These are phyloP conservation scores for Oncorhynchus masou DNA, from an alignment of 2,113 vertebrate species.

Conservation along the genomic window DNA sequence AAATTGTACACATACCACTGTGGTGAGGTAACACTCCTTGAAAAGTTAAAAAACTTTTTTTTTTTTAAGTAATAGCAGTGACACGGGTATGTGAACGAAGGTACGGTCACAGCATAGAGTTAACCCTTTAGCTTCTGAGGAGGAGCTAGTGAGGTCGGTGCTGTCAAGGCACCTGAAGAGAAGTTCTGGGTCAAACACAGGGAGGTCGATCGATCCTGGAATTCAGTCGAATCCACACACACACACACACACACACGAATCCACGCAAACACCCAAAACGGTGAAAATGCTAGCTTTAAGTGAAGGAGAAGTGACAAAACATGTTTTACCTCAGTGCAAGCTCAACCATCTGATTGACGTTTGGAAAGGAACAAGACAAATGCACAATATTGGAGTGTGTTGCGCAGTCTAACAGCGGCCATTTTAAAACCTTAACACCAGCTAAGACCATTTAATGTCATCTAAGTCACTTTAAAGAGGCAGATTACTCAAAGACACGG, in stretches of 20 bases:
- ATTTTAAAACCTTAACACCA: constrained; percentile 21
- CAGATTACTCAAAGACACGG: constrained; percentile 31
- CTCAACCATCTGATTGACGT: not conserved
- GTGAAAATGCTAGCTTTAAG: not conserved
- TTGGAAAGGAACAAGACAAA: not conserved
- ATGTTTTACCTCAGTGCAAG: not conserved
- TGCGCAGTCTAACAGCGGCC: constrained; percentile 3
- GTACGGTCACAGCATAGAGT: constrained; percentile 13
- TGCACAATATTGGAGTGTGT: not conserved
- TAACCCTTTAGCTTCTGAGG: constrained; percentile 24
- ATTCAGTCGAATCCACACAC: not conserved
- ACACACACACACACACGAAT: no score
- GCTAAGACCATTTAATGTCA: constrained; percentile 17
- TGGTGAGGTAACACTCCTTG: constrained; percentile 12
- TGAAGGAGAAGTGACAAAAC: not conserved
- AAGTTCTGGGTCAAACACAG: constrained; percentile 21
- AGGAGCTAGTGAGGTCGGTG: constrained; percentile 34
- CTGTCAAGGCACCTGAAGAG: constrained; percentile 28
- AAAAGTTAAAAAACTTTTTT: no score
- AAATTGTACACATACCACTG: constrained; percentile 54
- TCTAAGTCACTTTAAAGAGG: constrained; percentile 20
- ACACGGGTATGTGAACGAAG: constrained; percentile 30
- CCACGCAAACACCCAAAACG: no score
- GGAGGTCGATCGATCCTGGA: not conserved
- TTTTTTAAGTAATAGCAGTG: constrained; percentile 6